Conservation (phyloP, 1,140 invertebrate genomes). For the Drosophila sproati region DNA sequence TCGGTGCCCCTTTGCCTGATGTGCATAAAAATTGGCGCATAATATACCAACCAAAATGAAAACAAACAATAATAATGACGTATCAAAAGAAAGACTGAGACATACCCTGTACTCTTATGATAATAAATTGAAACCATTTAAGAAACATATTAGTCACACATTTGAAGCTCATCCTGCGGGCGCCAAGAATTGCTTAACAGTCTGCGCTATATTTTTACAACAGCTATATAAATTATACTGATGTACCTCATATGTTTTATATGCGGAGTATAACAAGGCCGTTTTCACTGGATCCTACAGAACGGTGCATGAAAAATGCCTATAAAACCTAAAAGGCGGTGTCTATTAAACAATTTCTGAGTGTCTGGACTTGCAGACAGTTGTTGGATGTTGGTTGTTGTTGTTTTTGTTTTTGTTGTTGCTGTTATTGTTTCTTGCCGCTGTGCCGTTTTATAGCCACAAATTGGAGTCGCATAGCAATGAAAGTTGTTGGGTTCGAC, state of each 20-base stretch:
- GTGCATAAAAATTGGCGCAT: constrained; percentile 72
- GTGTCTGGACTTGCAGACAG: constrained; percentile 29
- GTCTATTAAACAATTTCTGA: constrained; percentile 63
- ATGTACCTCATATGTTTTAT: neutral
- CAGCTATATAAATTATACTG: neutral
- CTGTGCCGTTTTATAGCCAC: constrained; percentile 35
- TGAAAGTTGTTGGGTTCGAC: constrained; percentile 40
- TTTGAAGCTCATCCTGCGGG: neutral
- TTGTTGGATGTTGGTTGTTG: neutral
- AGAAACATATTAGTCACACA: too few species aligned
- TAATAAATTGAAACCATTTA: too few species aligned
- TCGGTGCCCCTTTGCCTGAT: constrained; percentile 41
- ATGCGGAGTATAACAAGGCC: constrained; percentile 26
- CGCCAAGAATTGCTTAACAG: neutral
- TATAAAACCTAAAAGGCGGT: constrained; percentile 67
- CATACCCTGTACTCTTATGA: constrained; percentile 10
- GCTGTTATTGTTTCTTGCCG: constrained; percentile 3
- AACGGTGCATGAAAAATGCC: constrained; percentile 49
- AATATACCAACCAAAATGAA: constrained; percentile 50
- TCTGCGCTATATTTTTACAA: neutral
- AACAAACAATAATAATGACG: constrained; percentile 23
- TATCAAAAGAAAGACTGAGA: neutral
- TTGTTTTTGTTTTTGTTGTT: constrained; percentile 3
- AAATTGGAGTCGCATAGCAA: constrained; percentile 50
- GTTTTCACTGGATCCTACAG: constrained; percentile 15